These are phyloP conservation scores for Aphis craccivora DNA, from an alignment of 1,140 invertebrate genomes.

Conservation along the genomic window DNA sequence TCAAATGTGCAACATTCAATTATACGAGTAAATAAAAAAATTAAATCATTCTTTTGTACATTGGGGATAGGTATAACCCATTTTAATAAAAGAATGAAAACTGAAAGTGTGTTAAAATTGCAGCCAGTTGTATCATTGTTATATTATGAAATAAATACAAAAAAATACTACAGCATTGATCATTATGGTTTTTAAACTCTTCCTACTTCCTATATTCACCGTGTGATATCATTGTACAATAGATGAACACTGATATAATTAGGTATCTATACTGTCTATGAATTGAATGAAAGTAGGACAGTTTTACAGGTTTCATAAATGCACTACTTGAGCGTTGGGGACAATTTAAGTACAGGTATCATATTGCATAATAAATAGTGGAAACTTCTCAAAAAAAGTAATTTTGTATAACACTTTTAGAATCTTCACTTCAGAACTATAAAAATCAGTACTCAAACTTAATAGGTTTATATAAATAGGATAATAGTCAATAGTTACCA, in stretches of 20 bases:
- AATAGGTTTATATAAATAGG: no score
- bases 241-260: conserved; percentile 17
- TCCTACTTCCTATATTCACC: conserved; percentile 1
- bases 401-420: not conserved
- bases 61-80: not conserved
- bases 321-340: not conserved
- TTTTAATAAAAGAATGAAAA: not conserved
- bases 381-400: not conserved
- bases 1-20: conserved; percentile 5
- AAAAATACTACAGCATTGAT: not conserved
- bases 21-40: not conserved
- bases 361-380: not conserved
- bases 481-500: not conserved
- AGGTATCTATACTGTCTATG: not conserved
- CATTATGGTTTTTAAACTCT: conserved; percentile 16
- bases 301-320: conserved; percentile 6
- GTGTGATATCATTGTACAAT: not conserved
- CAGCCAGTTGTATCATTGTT: not conserved
- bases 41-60: not conserved
- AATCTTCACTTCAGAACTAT: no score
- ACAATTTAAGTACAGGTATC: not conserved
- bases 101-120: not conserved
- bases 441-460: no score
- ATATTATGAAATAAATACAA: not conserved
- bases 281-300: not conserved